phyloP scores from a whole-genome alignment of 2,797 vertebrate species.

The Lateolabrax maculatus region DNA sequence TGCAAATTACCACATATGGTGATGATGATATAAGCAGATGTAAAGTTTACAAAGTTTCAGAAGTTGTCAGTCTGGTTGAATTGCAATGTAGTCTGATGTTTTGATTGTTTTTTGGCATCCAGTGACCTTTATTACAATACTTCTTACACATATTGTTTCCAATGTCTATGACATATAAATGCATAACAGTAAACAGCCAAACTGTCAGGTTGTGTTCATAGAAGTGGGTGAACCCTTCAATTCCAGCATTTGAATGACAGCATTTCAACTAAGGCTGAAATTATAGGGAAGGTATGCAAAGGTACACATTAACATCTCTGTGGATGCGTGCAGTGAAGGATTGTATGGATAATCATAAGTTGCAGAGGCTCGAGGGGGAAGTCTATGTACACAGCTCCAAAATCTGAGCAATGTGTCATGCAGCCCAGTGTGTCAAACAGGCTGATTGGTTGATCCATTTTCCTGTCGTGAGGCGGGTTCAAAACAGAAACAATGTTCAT shows the following conservation, averaged over 20 bases:
- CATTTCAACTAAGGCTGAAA: constrained; percentile 58
- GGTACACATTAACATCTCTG: constrained; percentile 52
- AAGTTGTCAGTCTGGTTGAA: constrained; percentile 31
- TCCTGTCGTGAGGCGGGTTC: background rate
- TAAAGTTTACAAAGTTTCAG: constrained; percentile 54
- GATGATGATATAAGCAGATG: constrained; percentile 36
- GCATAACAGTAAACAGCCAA: constrained; percentile 46
- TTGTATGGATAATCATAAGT: constrained; percentile 46
- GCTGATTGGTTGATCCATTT: constrained; percentile 11
- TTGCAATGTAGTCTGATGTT: constrained; percentile 6
- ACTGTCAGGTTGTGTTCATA: constrained; percentile 42
- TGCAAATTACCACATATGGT: constrained; percentile 53
- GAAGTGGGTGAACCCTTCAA: constrained; percentile 60
- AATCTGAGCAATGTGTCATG: constrained; percentile 30
- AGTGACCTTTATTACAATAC: background rate
- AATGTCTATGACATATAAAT: constrained; percentile 33
- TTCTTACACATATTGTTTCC: constrained; percentile 5
- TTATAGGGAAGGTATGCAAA: constrained; percentile 50
- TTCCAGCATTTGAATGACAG: constrained; percentile 52
- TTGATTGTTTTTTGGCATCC: constrained; percentile 5
- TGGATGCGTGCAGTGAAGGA: constrained; percentile 39
- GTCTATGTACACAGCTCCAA: constrained; percentile 2
- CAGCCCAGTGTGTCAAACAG: constrained; percentile 10
- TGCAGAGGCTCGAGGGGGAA: constrained; percentile 24
- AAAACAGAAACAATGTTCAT: background rate